Percentiles rank a stretch among this genome's conserved stretches.
Evolutionary conservation across 2,113 vertebrate genomes (phyloP).

Genomic region (Pardalotus punctatus): DNA sequence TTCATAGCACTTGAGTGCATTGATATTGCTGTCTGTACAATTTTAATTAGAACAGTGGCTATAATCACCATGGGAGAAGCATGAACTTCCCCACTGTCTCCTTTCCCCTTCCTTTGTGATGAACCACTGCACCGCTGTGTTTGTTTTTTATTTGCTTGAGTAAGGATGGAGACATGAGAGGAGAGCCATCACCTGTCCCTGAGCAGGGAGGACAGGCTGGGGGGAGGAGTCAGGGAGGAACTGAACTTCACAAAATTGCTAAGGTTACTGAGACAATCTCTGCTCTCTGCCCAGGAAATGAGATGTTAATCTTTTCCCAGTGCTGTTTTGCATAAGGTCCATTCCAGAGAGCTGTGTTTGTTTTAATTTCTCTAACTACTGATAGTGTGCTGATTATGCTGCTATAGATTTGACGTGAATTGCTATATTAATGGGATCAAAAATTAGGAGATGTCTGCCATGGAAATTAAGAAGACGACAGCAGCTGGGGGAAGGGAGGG

Average conservation of each 20-base stretch:
- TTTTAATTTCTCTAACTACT: constrained; percentile 61
- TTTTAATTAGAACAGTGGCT: constrained; percentile 50
- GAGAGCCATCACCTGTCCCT: neutral
- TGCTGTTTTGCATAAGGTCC: constrained; percentile 61
- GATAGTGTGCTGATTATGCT: constrained; percentile 55
- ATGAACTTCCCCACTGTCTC: neutral
- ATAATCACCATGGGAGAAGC: neutral
- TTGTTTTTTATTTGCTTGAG: neutral
- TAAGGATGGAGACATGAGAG: neutral
- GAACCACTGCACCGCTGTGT: neutral
- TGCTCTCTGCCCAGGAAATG: constrained; percentile 42
- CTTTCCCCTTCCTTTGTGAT: neutral
- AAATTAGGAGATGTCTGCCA: constrained; percentile 46
- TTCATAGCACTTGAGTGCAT: neutral
- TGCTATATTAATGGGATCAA: constrained; percentile 46
- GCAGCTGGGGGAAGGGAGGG: neutral
- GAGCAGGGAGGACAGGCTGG: neutral
- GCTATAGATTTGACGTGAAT: constrained; percentile 47
- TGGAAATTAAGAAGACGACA: neutral
- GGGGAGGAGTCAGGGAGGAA: neutral
- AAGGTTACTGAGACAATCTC: constrained; percentile 41
- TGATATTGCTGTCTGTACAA: neutral
- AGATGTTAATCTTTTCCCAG: constrained; percentile 57
- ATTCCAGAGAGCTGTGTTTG: constrained; percentile 54
- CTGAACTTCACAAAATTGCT: constrained; percentile 26